Percentiles rank a stretch among this genome's conserved stretches.
These are phyloP conservation scores for Brassicogethes aeneus DNA, from an alignment of 2,888 invertebrate species.

Conservation along the genomic window DNA sequence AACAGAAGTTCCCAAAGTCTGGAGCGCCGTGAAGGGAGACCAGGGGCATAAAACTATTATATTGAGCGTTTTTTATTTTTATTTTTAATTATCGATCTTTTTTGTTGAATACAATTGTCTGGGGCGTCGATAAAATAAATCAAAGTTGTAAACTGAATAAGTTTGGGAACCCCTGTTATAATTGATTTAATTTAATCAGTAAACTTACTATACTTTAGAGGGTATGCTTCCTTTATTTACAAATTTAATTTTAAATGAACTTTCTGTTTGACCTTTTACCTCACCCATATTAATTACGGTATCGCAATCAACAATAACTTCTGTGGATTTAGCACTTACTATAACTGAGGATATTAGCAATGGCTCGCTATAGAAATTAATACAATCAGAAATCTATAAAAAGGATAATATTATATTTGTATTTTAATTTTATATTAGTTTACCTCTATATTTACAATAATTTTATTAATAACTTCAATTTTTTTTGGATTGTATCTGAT, in stretches of 20 bases:
- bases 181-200: too few species aligned
- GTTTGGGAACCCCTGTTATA: too few species aligned
- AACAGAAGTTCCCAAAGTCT: too few species aligned
- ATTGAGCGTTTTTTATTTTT: too few species aligned
- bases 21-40: too few species aligned
- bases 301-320: constrained; percentile 45
- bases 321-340: constrained; percentile 48
- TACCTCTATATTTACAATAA: not conserved
- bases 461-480: not conserved
- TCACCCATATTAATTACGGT: constrained; percentile 45
- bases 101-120: too few species aligned
- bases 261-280: constrained; percentile 48
- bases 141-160: too few species aligned
- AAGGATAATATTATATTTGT: constrained; percentile 10
- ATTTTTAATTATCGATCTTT: too few species aligned
- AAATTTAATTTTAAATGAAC: constrained; percentile 42
- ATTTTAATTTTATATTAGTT: too few species aligned
- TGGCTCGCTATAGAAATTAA: not conserved
- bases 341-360: not conserved
- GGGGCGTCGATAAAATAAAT: too few species aligned
- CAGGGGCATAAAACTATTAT: too few species aligned
- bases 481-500: not conserved
- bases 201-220: constrained; percentile 15
- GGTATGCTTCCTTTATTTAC: constrained; percentile 49
- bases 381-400: not conserved